Percentiles rank a stretch among this genome's conserved stretches.
Conservation (phyloP, 2,888 invertebrate genomes). For the Neoaliturus tenellus region DNA sequence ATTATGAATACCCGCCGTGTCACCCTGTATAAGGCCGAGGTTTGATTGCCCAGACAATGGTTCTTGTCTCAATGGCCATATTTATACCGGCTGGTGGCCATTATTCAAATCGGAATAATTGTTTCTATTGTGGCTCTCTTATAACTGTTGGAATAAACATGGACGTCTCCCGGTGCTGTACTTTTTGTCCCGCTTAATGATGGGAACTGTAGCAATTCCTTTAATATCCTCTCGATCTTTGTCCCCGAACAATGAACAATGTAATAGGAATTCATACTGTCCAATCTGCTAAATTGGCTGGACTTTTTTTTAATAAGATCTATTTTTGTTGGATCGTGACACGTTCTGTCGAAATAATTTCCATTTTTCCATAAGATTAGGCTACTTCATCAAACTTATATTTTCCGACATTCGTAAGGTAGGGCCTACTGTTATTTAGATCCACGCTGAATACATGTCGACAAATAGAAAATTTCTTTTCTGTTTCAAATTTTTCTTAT, state of each 20-base stretch:
- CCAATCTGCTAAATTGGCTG: slow-evolving; percentile 39
- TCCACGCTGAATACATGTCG: no score
- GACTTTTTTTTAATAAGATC: no score
- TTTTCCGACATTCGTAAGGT: no score
- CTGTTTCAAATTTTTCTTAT: no score
- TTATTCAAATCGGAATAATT: slow-evolving; percentile 59
- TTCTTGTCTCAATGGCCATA: slow-evolving; percentile 49
- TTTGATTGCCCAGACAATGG: slow-evolving; percentile 46
- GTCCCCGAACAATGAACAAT: slow-evolving; percentile 50
- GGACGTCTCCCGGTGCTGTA: slow-evolving; percentile 20
- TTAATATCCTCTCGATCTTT: slow-evolving; percentile 30
- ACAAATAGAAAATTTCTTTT: no score
- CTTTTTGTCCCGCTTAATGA: slow-evolving; percentile 45
- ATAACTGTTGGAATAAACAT: slow-evolving; percentile 54
- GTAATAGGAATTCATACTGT: slow-evolving; percentile 7
- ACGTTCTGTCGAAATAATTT: no score
- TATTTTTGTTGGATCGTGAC: no score
- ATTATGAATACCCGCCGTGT: slow-evolving; percentile 48
- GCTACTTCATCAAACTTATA: no score
- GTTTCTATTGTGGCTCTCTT: slow-evolving; percentile 58
- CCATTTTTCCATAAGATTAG: no score
- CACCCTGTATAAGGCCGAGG: slow-evolving; percentile 42
- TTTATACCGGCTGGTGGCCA: slow-evolving; percentile 54
- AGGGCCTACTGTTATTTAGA: no score
- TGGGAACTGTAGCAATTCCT: slow-evolving; percentile 45